phyloP scores from a whole-genome alignment of 1,140 invertebrate species.

The Drosophila erecta region DNA sequence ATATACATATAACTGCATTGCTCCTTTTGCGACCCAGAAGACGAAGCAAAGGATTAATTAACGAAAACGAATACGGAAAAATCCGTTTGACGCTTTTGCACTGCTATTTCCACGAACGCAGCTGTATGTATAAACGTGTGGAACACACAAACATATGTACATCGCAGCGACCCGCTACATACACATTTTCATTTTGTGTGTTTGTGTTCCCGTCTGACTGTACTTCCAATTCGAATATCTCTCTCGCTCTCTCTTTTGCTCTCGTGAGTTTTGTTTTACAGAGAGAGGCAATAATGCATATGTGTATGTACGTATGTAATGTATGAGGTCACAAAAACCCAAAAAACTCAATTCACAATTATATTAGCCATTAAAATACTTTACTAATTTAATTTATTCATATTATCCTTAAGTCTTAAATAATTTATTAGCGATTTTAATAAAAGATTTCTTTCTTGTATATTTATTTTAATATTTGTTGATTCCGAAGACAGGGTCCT shows the following conservation, averaged over 20 bases:
- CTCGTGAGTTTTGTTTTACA: conserved; percentile 7
- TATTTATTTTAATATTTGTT: too few species aligned
- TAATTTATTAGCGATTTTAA: not conserved
- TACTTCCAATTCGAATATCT: conserved; percentile 59
- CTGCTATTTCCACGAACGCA: too few species aligned
- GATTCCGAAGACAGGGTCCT: too few species aligned
- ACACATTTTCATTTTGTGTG: conserved; percentile 81
- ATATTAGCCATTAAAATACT: not conserved
- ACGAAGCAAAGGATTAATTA: too few species aligned
- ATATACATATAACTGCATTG: too few species aligned
- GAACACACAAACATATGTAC: conserved; percentile 27
- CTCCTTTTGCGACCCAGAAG: too few species aligned
- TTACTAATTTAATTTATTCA: not conserved
- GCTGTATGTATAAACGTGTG: conserved; percentile 12
- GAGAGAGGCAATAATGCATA: conserved; percentile 69
- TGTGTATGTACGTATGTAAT: conserved; percentile 35
- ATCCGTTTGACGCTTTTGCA: too few species aligned
- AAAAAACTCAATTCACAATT: conserved; percentile 2
- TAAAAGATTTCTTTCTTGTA: not conserved
- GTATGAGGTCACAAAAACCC: conserved; percentile 40
- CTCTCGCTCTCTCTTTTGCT: conserved; percentile 15
- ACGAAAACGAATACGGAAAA: too few species aligned
- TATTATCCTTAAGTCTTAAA: not conserved
- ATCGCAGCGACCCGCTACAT: conserved; percentile 53
- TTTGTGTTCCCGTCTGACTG: conserved; percentile 69